phyloP scores from a whole-genome alignment of 2,113 vertebrate species.

The Seriola dumerili region DNA sequence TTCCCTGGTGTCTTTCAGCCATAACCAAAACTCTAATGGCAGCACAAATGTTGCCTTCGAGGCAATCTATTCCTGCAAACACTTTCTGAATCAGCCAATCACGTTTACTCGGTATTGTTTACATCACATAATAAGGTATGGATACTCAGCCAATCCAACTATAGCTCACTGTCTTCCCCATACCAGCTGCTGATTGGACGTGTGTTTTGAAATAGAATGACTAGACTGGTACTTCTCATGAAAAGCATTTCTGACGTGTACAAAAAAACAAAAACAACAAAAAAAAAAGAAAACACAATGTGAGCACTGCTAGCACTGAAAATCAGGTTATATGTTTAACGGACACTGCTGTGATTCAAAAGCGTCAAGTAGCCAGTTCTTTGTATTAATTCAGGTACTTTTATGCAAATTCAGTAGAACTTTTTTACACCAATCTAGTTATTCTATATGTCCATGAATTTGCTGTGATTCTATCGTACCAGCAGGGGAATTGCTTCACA shows the following conservation, averaged over 20 bases:
- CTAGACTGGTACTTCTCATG: constrained; percentile 80
- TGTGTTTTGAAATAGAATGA: constrained; percentile 80
- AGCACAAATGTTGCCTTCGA: constrained; percentile 78
- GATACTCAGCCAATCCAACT: constrained; percentile 82
- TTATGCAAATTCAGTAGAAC: constrained; percentile 85
- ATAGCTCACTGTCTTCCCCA: constrained; percentile 85
- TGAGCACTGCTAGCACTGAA: constrained; percentile 81
- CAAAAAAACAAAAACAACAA: constrained; percentile 40
- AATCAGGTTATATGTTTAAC: constrained; percentile 83
- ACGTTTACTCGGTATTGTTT: constrained; percentile 86
- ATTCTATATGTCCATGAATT: constrained; percentile 85
- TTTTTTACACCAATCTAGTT: constrained; percentile 85
- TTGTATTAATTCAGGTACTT: constrained; percentile 87
- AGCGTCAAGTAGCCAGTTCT: constrained; percentile 83
- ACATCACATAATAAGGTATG: constrained; percentile 83
- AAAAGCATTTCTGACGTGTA: constrained; percentile 74
- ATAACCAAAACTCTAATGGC: constrained; percentile 86
- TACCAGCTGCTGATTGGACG: constrained; percentile 84
- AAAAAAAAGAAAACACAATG: constrained; percentile 54
- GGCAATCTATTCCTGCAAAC: constrained; percentile 81
- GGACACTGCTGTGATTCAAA: constrained; percentile 86
- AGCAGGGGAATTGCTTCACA: constrained; percentile 80
- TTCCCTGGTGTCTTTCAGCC: constrained; percentile 78
- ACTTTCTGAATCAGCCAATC: constrained; percentile 83
- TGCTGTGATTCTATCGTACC: constrained; percentile 84